Base-by-base conservation (phyloP, 1,140 invertebrate species). In the Musca vetustissima region DNA sequence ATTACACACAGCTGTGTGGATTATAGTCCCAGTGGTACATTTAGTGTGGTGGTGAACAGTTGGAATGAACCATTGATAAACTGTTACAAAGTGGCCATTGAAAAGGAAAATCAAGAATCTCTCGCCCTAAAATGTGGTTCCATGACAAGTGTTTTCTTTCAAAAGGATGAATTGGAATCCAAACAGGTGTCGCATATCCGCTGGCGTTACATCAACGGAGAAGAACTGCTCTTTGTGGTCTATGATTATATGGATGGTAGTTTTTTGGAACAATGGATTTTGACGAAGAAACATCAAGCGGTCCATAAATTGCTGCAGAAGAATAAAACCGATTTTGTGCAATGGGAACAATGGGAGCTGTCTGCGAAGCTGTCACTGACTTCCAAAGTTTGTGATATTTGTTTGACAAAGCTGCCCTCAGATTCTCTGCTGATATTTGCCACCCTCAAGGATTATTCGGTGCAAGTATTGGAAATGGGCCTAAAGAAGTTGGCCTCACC, bases 191-290 rank as follows among this genome's bases (percentile, higher is more conserved):
- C 88, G 1, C 89, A 92, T 74, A 80, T 96, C 4, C 89, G 91
- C 67, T 97, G 95, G 87, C 89, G 93, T 57, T 87, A 91, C 13
- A 85, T 89, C 19, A 94, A 94, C 77, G 91, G 91, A 76, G 89
- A 90, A 4, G 94, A 96, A 84, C 91, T 92, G 1, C 82, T 95
- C 13, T 87, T 93, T 52, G 88, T 94, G 9, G 87, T 88, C 49
- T 90, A 89, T 49, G 90, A 86, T 69, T 86, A 86, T 65, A 83
- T 82, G 8, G 85, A 83, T 28, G 85, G 87, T 15, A 90, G 90
- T 75, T 87, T 90, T 53, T 85, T 96, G 15, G 92, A 96, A 79
- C 86, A 96, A 7, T 97, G 95, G 94, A 92, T 94, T 74, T 83
- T 96, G 7, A 86, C 89, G 7, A 92, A 95, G 75, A 90, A 93